Evolutionary conservation across 2,797 vertebrate genomes (phyloP), one percentile per base, ranked within the genome.

Genomic region (Darevskia nairensis): DNA sequence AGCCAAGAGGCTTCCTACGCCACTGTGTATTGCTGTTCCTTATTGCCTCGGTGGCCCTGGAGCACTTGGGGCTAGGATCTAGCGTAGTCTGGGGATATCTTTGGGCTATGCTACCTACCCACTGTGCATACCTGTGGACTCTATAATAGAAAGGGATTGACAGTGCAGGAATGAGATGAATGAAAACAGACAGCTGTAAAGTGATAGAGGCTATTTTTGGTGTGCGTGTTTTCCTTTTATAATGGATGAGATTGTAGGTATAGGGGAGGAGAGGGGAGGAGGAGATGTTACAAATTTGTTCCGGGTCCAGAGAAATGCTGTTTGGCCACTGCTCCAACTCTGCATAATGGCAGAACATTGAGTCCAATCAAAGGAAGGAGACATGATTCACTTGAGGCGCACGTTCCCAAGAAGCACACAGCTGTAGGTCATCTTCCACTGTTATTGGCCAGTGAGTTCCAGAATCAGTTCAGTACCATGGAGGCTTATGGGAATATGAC

Each of bases 381-480:
- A 17, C n/a, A 74, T 25, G 41, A 80, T 72, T 66, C 35, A 68
- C 39, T 25, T 46, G 2, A 15, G 41, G 6, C 29, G 1, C 71
- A 87, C 3, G 6, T 46, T 64, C 23, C 23, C 9, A 64, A n/a
- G 66, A 59, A 72, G 25, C 25, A 25, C 25, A 66, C 0, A 86
- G 39, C 61, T 92, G 19, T 10, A 86, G 85, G 15, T 27, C 50
- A 32, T 74, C 61, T 61, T 74, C 6, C 8, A 59, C 25, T 74
- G 9, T 23, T 4, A 72, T 25, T 75, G 79, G n/a, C n/a, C 15
- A 88, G 29, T 21, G 23, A 72, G 1, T 15, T 25, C 0, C 0
- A 74, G 2, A 27, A 86, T 82, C 55, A 64, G 74, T 44, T 80
- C 25, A 1, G 0, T 7, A n/a, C 23, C 80, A 41, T 23, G 39